These are phyloP conservation scores for Cyclophora punctaria DNA, from an alignment of 2,888 invertebrate genomes.

Conservation along the genomic window DNA sequence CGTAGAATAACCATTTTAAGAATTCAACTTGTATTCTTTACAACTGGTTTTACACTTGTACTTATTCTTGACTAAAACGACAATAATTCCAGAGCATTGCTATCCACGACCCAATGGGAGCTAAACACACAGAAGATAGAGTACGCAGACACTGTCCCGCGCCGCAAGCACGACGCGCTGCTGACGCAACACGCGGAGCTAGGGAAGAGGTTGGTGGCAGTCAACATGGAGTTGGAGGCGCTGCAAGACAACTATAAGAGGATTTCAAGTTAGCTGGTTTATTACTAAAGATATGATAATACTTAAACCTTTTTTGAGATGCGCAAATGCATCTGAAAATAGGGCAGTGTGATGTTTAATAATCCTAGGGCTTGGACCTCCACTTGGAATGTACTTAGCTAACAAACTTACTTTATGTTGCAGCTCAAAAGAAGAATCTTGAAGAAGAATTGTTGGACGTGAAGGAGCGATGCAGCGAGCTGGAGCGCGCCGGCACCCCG, in stretches of 20 bases:
- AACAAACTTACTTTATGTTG: background rate
- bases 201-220: constrained; percentile 26
- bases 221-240: constrained; percentile 32
- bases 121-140: constrained; percentile 55
- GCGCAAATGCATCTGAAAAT: no score
- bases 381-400: background rate
- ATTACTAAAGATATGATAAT: no score
- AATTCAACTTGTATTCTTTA: no score
- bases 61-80: no score
- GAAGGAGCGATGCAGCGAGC: constrained; percentile 57
- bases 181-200: constrained; percentile 38
- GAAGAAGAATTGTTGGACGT: constrained; percentile 56
- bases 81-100: constrained; percentile 44
- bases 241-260: constrained; percentile 40
- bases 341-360: no score
- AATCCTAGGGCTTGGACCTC: no score
- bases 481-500: constrained; percentile 66
- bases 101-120: constrained; percentile 50
- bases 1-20: no score
- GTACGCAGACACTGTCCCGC: constrained; percentile 61
- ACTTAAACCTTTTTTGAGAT: no score
- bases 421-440: constrained; percentile 42
- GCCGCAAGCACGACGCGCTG: constrained; percentile 50
- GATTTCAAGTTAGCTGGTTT: constrained; percentile 27
- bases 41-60: no score